Base-by-base conservation (phyloP, 2,888 invertebrate species). In the Desoria tigrina region DNA sequence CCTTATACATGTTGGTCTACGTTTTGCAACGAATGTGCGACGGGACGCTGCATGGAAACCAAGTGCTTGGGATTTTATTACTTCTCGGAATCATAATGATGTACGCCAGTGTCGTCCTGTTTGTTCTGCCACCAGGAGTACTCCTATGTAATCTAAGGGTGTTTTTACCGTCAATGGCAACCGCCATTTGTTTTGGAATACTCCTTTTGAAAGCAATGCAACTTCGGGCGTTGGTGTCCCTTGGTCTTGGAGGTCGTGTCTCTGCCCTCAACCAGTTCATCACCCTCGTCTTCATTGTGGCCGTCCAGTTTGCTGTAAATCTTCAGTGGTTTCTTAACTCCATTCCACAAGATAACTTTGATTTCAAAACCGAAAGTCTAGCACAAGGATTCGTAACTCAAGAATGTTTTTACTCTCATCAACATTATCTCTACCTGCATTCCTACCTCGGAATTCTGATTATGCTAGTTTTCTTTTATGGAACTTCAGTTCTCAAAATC, bases 141-240 rank as follows among this genome's bases (percentile, higher is more conserved):
- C 60, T 77, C 3, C 71, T 78, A 21, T 80, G 80, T 69, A 73
- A 74, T 50, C 66, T 79, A 11, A 72, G 79, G 23, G 72, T 78
- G 2, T 78, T 79, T 66, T 58, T 78, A 2, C 79, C 79, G 16
- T 78, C 79, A n/a, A 61, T 79, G 18, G 78, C 79, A 16, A 72
- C 79, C 28, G 77, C 78, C 6, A 74, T 79, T 26, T 79, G 79
- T 67, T 80, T 79, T 72, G 79, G 78, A 4, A 77, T 80, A 18
- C 77, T 81, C 21, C 76, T 80, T 1, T 75, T 80, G 50, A 79
- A 80, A 75, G 77, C 78, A 11, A 80, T 81, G 79, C 79, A 80
- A 54, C 72, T 80, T 18, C 69, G 80, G 42, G 78, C 79, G n/a
- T 74, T 79, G 21, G 79, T 78, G 11, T 75, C 78, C 1, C 73